phyloP scores from a whole-genome alignment of 1,140 invertebrate species.

The Oreohelix idahoensis region DNA sequence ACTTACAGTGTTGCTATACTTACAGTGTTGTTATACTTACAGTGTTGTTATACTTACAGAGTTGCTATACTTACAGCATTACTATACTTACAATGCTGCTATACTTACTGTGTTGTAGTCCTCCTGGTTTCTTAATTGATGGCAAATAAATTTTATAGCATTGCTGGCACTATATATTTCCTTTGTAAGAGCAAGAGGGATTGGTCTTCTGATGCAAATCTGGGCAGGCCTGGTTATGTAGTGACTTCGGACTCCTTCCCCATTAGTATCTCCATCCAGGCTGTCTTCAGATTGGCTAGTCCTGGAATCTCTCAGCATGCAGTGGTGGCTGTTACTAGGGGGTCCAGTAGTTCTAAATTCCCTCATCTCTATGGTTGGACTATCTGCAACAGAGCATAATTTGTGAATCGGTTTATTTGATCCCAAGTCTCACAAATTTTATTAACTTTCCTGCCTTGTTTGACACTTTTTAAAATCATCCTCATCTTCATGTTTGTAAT shows the following conservation, averaged over 20 bases:
- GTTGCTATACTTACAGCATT: too few relatives aligned
- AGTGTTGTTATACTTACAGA: too few relatives aligned
- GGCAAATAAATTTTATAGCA: conserved; percentile 73
- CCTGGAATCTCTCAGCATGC: conserved; percentile 78
- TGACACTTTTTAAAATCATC: too few relatives aligned
- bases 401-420: too few relatives aligned
- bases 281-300: conserved; percentile 26
- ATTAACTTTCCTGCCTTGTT: too few relatives aligned
- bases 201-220: background rate
- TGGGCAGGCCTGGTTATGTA: background rate
- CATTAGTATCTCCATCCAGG: background rate
- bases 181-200: conserved; percentile 46
- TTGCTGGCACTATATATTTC: conserved; percentile 71
- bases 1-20: too few relatives aligned
- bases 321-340: conserved; percentile 7
- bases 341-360: background rate
- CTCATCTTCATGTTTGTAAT: too few relatives aligned
- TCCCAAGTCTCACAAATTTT: too few relatives aligned
- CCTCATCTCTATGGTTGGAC: conserved; percentile 25
- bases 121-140: conserved; percentile 68
- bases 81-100: too few relatives aligned
- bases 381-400: conserved; percentile 17
- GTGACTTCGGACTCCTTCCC: background rate
- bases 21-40: too few relatives aligned
- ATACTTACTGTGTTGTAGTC: conserved; percentile 66